Evolutionary conservation across 1,140 invertebrate genomes (phyloP).

Genomic region (Drosophila paulistorum): DNA sequence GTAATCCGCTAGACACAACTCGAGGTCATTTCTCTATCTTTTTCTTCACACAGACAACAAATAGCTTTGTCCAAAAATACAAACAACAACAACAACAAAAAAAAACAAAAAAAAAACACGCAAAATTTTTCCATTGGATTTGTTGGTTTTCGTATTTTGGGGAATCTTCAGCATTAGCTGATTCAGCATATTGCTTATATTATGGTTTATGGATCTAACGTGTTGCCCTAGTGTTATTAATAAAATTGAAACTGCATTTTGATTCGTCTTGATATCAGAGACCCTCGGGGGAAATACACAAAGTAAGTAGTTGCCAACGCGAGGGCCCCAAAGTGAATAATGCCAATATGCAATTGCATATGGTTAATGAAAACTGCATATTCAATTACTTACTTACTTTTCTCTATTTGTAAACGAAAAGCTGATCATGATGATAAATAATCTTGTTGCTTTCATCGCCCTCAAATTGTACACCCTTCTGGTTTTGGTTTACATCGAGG

Average conservation of each 20-base stretch:
- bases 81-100: background rate
- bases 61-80: background rate
- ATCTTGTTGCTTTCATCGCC: conserved; percentile 4
- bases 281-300: conserved; percentile 4
- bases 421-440: background rate
- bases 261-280: background rate
- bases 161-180: background rate
- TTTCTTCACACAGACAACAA: background rate
- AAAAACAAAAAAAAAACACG: background rate
- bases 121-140: conserved; percentile 4
- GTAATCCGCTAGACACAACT: background rate
- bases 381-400: background rate
- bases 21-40: background rate
- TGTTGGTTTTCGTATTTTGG: background rate
- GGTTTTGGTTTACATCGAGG: background rate
- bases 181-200: background rate
- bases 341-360: background rate
- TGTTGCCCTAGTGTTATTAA: background rate
- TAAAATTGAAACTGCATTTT: conserved; percentile 5
- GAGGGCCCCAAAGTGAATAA: conserved; percentile 1
- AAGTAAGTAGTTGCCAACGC: conserved; percentile 3
- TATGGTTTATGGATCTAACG: background rate
- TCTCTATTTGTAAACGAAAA: background rate
- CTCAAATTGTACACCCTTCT: background rate
- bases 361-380: background rate